Conservation (phyloP, 2,797 vertebrate genomes). For the Yasuhikotakia modesta region DNA sequence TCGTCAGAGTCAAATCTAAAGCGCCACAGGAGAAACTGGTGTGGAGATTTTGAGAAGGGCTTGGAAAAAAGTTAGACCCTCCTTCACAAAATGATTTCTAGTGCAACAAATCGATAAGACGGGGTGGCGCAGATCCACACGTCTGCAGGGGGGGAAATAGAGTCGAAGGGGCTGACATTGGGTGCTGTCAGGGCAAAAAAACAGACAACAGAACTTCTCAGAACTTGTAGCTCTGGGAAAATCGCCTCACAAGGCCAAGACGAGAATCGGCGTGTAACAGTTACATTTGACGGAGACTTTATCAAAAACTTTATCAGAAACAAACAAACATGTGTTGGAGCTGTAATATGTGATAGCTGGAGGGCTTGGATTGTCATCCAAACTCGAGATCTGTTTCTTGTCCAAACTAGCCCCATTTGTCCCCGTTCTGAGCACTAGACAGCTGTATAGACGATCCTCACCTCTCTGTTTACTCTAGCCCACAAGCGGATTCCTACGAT, state of each 20-base stretch:
- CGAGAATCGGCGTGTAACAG: neutral
- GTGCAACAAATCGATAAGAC: conserved; percentile 40
- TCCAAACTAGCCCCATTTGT: neutral
- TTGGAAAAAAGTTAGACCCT: neutral
- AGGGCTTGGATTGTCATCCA: neutral
- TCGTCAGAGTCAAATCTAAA: neutral
- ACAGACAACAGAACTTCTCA: too few species aligned
- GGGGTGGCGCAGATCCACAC: neutral
- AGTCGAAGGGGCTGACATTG: conserved; percentile 14
- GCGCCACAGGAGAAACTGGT: neutral
- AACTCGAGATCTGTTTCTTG: conserved; percentile 15
- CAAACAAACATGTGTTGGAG: conserved; percentile 26
- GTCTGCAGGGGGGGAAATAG: conserved; percentile 10
- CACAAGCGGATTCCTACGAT: conserved; percentile 6
- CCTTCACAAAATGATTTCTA: conserved; percentile 16
- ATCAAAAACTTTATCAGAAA: conserved; percentile 21
- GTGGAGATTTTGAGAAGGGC: neutral
- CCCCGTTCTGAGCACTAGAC: neutral
- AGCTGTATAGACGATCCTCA: conserved; percentile 15
- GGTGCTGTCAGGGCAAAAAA: conserved; percentile 2
- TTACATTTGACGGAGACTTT: conserved; percentile 10
- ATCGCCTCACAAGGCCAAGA: neutral
- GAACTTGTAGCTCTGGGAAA: neutral
- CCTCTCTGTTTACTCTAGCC: conserved; percentile 25
- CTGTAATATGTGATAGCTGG: neutral